Base-by-base conservation (phyloP, 2,797 vertebrate species). In the Pangasius krempfi region DNA sequence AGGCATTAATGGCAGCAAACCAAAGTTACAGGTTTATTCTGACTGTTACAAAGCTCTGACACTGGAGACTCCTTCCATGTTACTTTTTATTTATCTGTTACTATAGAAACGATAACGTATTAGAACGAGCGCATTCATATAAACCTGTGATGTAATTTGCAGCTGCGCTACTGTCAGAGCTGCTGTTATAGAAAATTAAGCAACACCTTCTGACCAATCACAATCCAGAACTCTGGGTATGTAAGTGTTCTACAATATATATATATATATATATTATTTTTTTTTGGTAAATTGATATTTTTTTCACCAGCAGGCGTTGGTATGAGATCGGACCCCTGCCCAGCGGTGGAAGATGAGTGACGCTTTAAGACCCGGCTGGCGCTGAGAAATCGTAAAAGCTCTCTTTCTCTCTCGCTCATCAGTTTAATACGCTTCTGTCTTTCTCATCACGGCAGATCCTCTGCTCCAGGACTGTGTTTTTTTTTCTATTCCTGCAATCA, bases 361-460 rank as follows among this genome's bases (percentile, higher is more conserved):
- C 16, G 10, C 72, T 76, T 76, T 75, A 76, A 75, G 70, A 75
- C 70, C 85, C 44, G 72, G 13, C 85, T 76, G 68, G 68, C 33
- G 52, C 50, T 58, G 70, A 86, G 66, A 75, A n/a, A 75, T 78
- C 37, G 44, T 75, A 75, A 75, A 86, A 76, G 0, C 54, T 44
- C 27, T 44, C 40, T 75, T 44, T 86, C 54, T 75, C 54, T 75
- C 37, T 76, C 70, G 33, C 84, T 86, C 56, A 8, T 80, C 44
- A 52, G 78, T 73, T 73, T 81, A 91, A 85, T 88, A 82, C 79
- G 70, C 40, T 85, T 89, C 91, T 92, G 91, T 91, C 84, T 89
- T 93, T 91, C 88, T 90, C 91, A 92, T 92, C 87, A 92, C 83
- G 66, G 85, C 86, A 50, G 86, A 84, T 89, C 40, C 73, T 86